Evolutionary conservation across 2,113 vertebrate species (phyloP).

Genomic region (Barnardius zonarius): DNA sequence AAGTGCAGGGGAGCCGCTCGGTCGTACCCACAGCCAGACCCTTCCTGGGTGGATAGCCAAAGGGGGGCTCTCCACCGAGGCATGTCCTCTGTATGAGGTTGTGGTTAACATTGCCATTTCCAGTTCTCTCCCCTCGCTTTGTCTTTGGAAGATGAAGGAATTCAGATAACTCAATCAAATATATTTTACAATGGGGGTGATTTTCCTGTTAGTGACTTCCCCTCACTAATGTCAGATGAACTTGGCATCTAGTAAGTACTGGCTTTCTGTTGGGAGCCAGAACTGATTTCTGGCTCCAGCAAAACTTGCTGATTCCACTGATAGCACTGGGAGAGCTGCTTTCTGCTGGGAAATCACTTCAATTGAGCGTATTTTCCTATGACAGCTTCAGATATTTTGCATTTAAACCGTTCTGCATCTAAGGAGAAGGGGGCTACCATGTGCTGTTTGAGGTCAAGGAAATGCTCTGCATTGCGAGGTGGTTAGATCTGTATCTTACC

Average conservation of each 20-base stretch:
- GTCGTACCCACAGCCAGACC: too few relatives aligned
- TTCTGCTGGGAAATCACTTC: background rate
- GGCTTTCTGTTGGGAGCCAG: conserved; percentile 18
- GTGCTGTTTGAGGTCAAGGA: background rate
- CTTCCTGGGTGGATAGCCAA: background rate
- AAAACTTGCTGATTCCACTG: conserved; percentile 23
- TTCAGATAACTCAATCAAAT: background rate
- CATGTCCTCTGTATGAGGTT: background rate
- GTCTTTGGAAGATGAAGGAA: background rate
- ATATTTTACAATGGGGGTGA: background rate
- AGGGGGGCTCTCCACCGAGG: background rate
- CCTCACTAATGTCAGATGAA: conserved; percentile 31
- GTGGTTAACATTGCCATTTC: background rate
- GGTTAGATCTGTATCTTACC: background rate
- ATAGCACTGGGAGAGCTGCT: background rate
- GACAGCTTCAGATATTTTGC: background rate
- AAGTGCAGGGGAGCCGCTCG: background rate
- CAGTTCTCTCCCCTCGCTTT: background rate
- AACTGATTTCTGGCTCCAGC: background rate
- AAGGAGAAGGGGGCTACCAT: background rate
- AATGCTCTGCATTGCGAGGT: background rate
- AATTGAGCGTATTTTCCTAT: background rate
- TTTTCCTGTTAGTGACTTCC: background rate
- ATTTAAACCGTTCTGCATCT: background rate
- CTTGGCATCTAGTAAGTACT: conserved; percentile 46